Evolutionary conservation across 2,888 invertebrate genomes (phyloP), one percentile per base, ranked within the genome.

Genomic region (Gnatocerus cornutus): DNA sequence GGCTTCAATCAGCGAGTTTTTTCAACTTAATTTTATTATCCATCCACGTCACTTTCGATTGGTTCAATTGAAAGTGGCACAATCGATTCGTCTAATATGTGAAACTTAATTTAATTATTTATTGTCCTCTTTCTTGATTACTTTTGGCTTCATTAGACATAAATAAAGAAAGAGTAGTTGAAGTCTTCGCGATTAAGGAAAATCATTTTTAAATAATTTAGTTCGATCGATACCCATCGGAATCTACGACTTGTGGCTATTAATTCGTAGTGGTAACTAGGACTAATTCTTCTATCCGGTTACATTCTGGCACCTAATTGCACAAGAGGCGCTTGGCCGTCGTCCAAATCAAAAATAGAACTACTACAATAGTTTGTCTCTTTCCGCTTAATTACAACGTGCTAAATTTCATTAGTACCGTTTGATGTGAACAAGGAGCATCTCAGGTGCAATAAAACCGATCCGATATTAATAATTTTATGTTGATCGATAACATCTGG

Each of bases 271-370:
- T 21, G 4, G 1, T 21, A 21, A 21, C 21, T n/a, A 41, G 41
- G n/a, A 12, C 41, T 37, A 16, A n/a, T 58, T 43, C 29, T 27
- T 10, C 3, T 58, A 58, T 58, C 55, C 7, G 16, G 8, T 61
- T 61, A 46, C 46, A 48, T 48, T 61, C 27, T 58, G 43, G 41
- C 43, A 43, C n/a, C 12, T 16, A 12, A 45, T 50, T 65, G 12
- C 46, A 55, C 53, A 65, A 55, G 41, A 52, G 59, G 46, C 59
- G 52, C 52, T 67, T 67, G 66, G 66, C 50, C 10, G n/a, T 14
- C 10, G 7, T 59, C 66, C 66, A 67, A 39, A 30, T 56, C 12
- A 33, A n/a, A 56, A 65, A 56, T 65, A 65, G 65, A 61, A 46
- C 41, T 29, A 59, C 29, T 53, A 53, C 37, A 53, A 37, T 53